Conservation (phyloP, 2,797 vertebrate genomes). For the Fistularia tabacaria region DNA sequence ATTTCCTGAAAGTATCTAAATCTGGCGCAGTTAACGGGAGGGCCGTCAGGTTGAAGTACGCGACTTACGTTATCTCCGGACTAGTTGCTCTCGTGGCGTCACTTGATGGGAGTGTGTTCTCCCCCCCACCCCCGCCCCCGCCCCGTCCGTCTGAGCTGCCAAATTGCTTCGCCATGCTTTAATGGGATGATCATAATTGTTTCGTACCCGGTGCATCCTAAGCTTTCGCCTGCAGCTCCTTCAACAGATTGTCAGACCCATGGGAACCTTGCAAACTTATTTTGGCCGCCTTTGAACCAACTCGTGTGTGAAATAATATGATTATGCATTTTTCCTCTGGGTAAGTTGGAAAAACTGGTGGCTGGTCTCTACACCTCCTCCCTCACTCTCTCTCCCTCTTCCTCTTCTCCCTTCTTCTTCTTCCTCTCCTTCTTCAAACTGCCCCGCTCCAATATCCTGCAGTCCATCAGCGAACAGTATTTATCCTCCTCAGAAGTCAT, state of each 20-base stretch:
- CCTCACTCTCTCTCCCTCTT: background rate
- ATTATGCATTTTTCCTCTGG: slow-evolving; percentile 74
- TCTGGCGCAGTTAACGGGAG: slow-evolving; percentile 14
- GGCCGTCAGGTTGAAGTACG: slow-evolving; percentile 12
- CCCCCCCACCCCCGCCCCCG: too few species aligned
- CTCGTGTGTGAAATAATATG: slow-evolving; percentile 75
- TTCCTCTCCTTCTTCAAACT: slow-evolving; percentile 30
- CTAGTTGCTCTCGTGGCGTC: slow-evolving; percentile 41
- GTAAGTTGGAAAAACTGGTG: slow-evolving; percentile 64
- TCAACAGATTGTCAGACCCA: slow-evolving; percentile 74
- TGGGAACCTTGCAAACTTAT: slow-evolving; percentile 74
- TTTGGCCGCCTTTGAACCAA: slow-evolving; percentile 75
- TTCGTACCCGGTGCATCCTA: slow-evolving; percentile 68
- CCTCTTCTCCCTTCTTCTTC: background rate
- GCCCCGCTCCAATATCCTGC: slow-evolving; percentile 52
- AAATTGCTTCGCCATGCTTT: slow-evolving; percentile 74
- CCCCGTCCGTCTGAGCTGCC: slow-evolving; percentile 49
- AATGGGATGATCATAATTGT: slow-evolving; percentile 75
- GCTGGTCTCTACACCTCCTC: slow-evolving; percentile 11
- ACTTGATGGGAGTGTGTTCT: slow-evolving; percentile 36
- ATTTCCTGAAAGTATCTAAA: too few species aligned
- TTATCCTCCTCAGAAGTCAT: slow-evolving; percentile 69
- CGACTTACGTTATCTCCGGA: slow-evolving; percentile 5
- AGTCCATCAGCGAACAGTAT: slow-evolving; percentile 54
- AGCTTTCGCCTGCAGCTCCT: slow-evolving; percentile 69